phyloP scores from a whole-genome alignment of 2,797 vertebrate species.

The Fistularia tabacaria region DNA sequence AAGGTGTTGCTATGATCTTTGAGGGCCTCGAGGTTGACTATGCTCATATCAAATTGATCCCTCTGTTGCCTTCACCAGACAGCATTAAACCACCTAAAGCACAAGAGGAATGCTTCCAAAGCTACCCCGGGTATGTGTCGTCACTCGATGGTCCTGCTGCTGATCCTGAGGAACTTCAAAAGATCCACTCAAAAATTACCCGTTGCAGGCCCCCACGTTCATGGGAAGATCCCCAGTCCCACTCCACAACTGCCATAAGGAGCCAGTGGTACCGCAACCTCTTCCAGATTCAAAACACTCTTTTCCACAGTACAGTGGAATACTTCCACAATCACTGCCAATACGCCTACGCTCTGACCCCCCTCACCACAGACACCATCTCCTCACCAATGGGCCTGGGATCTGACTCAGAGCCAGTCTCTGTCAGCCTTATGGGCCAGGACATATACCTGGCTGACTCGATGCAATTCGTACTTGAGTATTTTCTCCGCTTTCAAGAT shows the following conservation, averaged over 20 bases:
- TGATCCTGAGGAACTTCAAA: slow-evolving; percentile 60
- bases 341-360: slow-evolving; percentile 76
- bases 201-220: slow-evolving; percentile 62
- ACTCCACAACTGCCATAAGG: slow-evolving; percentile 70
- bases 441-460: slow-evolving; percentile 78
- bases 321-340: slow-evolving; percentile 72
- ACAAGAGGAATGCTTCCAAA: slow-evolving; percentile 56
- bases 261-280: slow-evolving; percentile 78
- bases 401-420: slow-evolving; percentile 80
- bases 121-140: slow-evolving; percentile 75
- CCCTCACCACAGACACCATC: slow-evolving; percentile 80
- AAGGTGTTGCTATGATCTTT: slow-evolving; percentile 73
- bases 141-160: slow-evolving; percentile 69
- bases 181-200: slow-evolving; percentile 65
- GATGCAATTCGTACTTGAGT: slow-evolving; percentile 82
- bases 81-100: slow-evolving; percentile 19
- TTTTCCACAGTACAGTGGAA: slow-evolving; percentile 80
- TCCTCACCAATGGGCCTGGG: slow-evolving; percentile 82
- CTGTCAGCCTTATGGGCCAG: slow-evolving; percentile 73
- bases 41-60: slow-evolving; percentile 76
- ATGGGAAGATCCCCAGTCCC: slow-evolving; percentile 72
- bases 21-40: slow-evolving; percentile 78
- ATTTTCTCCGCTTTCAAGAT: slow-evolving; percentile 79
- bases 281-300: slow-evolving; percentile 80
- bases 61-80: slow-evolving; percentile 58